A percentile compares a stretch with the other conserved stretches of the same genome.
These are phyloP conservation scores for Ennomos quercinarius DNA, from an alignment of 2,888 invertebrate species.

Conservation along the genomic window DNA sequence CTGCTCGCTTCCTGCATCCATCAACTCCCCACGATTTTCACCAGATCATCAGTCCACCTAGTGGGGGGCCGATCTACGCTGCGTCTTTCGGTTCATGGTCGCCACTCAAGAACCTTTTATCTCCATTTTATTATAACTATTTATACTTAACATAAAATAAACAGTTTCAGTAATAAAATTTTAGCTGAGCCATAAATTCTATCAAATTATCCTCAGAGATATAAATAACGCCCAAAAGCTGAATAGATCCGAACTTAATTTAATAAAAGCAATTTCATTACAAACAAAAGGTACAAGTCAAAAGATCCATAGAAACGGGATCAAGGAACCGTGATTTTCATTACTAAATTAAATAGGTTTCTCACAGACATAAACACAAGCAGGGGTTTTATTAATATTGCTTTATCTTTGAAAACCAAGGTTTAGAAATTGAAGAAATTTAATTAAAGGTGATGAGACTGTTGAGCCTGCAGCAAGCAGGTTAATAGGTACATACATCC, in stretches of 20 bases:
- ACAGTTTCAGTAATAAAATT: neutral
- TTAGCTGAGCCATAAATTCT: neutral
- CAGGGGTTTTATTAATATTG: conserved; percentile 51
- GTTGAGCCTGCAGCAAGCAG: no score
- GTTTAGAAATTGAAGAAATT: conserved; percentile 49
- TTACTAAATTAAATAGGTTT: conserved; percentile 24
- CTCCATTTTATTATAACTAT: no score
- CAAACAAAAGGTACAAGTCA: conserved; percentile 23
- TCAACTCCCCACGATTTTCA: no score
- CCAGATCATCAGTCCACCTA: no score
- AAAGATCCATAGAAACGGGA: conserved; percentile 17
- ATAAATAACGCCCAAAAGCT: conserved; percentile 18
- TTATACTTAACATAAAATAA: no score
- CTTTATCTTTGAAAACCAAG: conserved; percentile 50
- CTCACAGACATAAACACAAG: conserved; percentile 43
- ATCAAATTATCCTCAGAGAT: conserved; percentile 10
- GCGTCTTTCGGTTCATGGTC: no score
- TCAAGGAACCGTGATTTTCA: conserved; percentile 23
- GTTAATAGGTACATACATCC: no score
- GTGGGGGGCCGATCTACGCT: no score
- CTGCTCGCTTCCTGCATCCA: no score
- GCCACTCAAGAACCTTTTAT: no score
- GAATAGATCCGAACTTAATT: conserved; percentile 21
- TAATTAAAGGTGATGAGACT: conserved; percentile 33
- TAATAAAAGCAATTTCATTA: conserved; percentile 27